Evolutionary conservation across 2,797 vertebrate species (phyloP), one percentile per base, ranked within the genome.

Genomic region (Peromyscus eremicus): DNA sequence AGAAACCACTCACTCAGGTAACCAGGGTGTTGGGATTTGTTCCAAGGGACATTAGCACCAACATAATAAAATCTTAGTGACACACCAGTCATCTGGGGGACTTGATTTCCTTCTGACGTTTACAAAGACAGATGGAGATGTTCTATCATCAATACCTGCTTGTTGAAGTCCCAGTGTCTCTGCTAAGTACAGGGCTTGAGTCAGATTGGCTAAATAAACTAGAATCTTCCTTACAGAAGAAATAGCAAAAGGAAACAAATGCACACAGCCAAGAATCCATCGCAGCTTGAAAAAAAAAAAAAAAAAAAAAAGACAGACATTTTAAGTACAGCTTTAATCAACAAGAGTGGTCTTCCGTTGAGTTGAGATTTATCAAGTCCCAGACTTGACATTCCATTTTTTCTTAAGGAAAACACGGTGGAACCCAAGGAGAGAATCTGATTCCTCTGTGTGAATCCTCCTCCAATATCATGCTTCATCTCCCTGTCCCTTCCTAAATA

Each of bases 1-100:
- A 99, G 99, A 98, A 99, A 99, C 98, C 99, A 99, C 97, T 99
- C 99, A 92, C 99, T 99, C 98, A 99, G 99, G 99, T 99, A 99
- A 82, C 87, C 75, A 91, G 71, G 0, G 46, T 25, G 34, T 16
- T 49, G 60, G 64, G n/a, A 46, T 76, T 73, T 73, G 91, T 5
- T 77, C 92, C 43, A 77, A 5, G 77, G 52, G 77, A 2, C 32
- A 2, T 77, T 60, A 76, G 11, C 29, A 10, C 40, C 21, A 76
- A 49, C 19, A 40, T 57, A 71, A 62, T 57, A 71, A 62, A 92
- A 9, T 73, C 73, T 46, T 85, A 60, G 52, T 73, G 83, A 43
- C 13, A 9, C 37, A 66, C 62, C 34, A 29, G 75, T 75, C 2
- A 0, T 88, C 52, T 89, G 83, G 19, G 55, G 82, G 83, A 87